Evolutionary conservation across 2,888 invertebrate genomes (phyloP), one percentile per base, ranked within the genome.

Genomic region (Zeuzera pyrina): DNA sequence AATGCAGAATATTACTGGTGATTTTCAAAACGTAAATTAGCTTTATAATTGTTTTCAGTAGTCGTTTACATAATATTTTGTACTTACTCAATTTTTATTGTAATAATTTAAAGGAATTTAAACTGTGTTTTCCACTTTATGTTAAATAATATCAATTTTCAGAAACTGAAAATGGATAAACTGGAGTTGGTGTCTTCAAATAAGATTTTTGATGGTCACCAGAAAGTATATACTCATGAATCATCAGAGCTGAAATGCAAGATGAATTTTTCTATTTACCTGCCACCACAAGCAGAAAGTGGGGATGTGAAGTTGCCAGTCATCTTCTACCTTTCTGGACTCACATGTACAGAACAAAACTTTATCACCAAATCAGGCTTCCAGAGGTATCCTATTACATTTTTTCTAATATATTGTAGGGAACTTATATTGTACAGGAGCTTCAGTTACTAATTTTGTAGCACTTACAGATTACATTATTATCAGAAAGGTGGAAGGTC

Each of bases 361-460:
- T 97, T 98, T 59, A 91, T 97, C 41, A 90, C 92, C 30, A 99
- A 99, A 77, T 89, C 96, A 27, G 98, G 97, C n/a, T 92, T 94
- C 39, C 99, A 99, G 81, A 88, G 88, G 77, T 86, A 61, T n/a
- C n/a, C n/a, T n/a, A n/a, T n/a, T n/a, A n/a, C n/a, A n/a, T n/a
- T n/a, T n/a, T n/a, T n/a, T n/a, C n/a, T n/a, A n/a, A n/a, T n/a
- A n/a, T n/a, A n/a, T n/a, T n/a, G n/a, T n/a, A n/a, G n/a, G n/a
- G n/a, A n/a, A n/a, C n/a, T n/a, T n/a, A n/a, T n/a, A n/a, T n/a
- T n/a, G n/a, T n/a, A n/a, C n/a, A n/a, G n/a, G n/a, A n/a, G n/a
- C n/a, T n/a, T n/a, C n/a, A n/a, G n/a, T n/a, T n/a, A n/a, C n/a
- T n/a, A n/a, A n/a, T n/a, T n/a, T n/a, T n/a, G n/a, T n/a, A n/a